Evolutionary conservation across 2,113 vertebrate genomes (phyloP).

Genomic region (Emydocephalus ijimae): DNA sequence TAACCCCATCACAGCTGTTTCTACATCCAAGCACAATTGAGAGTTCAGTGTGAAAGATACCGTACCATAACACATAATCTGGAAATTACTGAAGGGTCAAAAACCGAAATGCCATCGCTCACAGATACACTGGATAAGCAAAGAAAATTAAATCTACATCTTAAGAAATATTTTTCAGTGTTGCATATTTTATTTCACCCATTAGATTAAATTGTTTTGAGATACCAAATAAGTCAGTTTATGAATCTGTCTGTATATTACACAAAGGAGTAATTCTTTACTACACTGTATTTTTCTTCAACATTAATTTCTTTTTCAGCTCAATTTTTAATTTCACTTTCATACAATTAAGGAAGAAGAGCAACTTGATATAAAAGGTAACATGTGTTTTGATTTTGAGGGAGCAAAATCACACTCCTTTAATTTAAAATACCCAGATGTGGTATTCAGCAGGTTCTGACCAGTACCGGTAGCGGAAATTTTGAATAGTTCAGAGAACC

Average conservation of each 20-base stretch:
- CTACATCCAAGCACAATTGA: background rate
- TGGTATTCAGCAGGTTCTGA: too few relatives aligned
- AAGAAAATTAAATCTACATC: background rate
- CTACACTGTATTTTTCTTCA: constrained; percentile 13
- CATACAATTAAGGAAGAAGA: constrained; percentile 29
- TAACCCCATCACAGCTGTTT: background rate
- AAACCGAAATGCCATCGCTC: background rate
- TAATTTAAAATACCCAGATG: constrained; percentile 17
- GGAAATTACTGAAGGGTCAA: background rate
- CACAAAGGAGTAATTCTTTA: constrained; percentile 28
- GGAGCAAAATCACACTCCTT: constrained; percentile 38
- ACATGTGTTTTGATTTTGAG: constrained; percentile 49
- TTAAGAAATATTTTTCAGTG: background rate
- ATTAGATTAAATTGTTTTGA: constrained; percentile 21
- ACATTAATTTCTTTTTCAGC: constrained; percentile 43
- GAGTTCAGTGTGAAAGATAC: background rate
- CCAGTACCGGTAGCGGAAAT: too few relatives aligned
- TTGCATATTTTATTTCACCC: constrained; percentile 6
- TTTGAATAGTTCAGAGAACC: too few relatives aligned
- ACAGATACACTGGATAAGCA: background rate
- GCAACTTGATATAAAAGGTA: constrained; percentile 18
- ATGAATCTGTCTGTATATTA: constrained; percentile 16
- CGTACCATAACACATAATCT: background rate
- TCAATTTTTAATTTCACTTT: constrained; percentile 34
- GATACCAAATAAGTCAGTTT: constrained; percentile 28